Conservation (phyloP, 1,140 invertebrate genomes). For the Augochlora pura region DNA sequence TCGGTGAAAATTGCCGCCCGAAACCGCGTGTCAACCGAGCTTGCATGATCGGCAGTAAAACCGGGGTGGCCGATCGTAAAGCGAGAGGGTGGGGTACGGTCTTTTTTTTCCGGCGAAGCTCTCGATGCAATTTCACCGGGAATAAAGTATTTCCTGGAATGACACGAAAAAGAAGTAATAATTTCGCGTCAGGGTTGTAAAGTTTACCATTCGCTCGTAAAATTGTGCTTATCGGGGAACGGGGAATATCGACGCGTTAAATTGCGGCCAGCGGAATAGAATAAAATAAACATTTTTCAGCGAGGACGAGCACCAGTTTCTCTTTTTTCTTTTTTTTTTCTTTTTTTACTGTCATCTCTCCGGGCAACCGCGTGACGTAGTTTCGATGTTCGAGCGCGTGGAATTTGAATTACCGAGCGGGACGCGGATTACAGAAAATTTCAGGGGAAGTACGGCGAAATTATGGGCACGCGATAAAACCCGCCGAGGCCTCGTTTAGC, state of each 20-base stretch:
- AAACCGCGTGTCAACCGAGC: no score
- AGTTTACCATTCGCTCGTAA: background rate
- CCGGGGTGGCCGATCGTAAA: no score
- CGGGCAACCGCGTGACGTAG: background rate
- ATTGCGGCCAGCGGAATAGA: background rate
- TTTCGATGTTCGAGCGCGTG: background rate
- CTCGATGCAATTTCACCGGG: conserved; percentile 6
- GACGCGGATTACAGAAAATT: background rate
- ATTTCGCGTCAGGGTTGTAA: background rate
- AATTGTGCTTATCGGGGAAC: background rate
- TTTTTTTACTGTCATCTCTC: background rate
- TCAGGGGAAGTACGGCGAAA: background rate
- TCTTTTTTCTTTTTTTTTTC: no score
- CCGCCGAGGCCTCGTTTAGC: background rate
- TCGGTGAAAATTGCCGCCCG: no score
- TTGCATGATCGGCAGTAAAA: no score
- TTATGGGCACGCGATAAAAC: background rate
- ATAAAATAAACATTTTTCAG: background rate
- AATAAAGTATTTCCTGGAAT: conserved; percentile 13
- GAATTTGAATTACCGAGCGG: background rate
- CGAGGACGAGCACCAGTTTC: no score
- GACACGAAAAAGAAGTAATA: background rate
- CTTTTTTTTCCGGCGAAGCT: background rate
- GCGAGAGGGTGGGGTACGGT: background rate
- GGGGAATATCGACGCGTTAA: background rate